Evolutionary conservation across 1,140 invertebrate genomes (phyloP).

Genomic region (Zeugodacus cucurbitae): DNA sequence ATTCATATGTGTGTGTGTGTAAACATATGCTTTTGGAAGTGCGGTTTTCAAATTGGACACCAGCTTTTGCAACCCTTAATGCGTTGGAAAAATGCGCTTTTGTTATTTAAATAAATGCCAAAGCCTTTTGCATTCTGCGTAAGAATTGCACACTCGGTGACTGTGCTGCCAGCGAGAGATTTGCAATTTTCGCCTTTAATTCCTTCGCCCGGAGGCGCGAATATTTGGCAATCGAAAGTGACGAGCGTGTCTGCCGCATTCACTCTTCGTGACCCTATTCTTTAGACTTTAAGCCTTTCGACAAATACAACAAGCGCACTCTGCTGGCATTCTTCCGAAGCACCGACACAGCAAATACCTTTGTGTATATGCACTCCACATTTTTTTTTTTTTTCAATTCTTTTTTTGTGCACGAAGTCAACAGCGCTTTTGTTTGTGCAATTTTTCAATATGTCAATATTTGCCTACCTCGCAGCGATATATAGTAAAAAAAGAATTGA

Average conservation of each 20-base stretch:
- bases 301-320: neutral
- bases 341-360: neutral
- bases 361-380: neutral
- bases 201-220: neutral
- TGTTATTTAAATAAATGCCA: neutral
- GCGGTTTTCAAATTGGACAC: neutral
- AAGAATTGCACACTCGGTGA: neutral
- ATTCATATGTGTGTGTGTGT: neutral
- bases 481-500: neutral
- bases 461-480: neutral
- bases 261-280: slow-evolving; percentile 15
- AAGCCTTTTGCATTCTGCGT: neutral
- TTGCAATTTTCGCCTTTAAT: neutral
- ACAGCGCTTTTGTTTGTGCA: slow-evolving; percentile 21
- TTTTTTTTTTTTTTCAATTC: neutral
- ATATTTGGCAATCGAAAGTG: slow-evolving; percentile 19
- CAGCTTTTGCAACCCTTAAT: neutral
- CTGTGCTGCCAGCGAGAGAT: slow-evolving; percentile 9
- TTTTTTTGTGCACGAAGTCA: neutral
- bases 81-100: neutral
- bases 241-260: neutral
- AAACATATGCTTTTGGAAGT: too few relatives aligned
- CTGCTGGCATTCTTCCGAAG: neutral
- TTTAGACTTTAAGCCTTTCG: neutral
- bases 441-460: slow-evolving; percentile 32